These are phyloP conservation scores for Fulica atra DNA, from an alignment of 2,113 vertebrate genomes.

Conservation along the genomic window DNA sequence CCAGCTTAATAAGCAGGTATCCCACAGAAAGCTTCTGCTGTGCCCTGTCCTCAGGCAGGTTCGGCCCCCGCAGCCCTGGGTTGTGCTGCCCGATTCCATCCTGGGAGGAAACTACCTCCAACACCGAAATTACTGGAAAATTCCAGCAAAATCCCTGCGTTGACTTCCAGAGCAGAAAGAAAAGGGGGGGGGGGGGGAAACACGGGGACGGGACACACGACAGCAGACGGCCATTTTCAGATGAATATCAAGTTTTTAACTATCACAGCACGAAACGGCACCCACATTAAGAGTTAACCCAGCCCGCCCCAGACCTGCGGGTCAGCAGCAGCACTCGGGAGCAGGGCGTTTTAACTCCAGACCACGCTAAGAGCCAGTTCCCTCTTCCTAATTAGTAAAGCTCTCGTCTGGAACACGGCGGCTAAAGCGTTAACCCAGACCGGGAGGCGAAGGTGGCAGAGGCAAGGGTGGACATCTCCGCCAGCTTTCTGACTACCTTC, in stretches of 20 bases:
- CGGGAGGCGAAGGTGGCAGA: not conserved
- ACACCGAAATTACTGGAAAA: constrained; percentile 13
- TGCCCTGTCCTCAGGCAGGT: not conserved
- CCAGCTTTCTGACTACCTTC: not conserved
- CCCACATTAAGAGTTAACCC: not conserved
- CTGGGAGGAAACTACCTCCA: not conserved
- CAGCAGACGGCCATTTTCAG: constrained; percentile 19
- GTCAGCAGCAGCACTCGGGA: not conserved
- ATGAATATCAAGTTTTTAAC: not conserved
- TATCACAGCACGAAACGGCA: not conserved
- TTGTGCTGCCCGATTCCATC: not conserved
- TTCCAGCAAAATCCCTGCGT: not conserved
- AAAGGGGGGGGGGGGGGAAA: no score
- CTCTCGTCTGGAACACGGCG: not conserved
- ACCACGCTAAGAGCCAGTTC: not conserved
- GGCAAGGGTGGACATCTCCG: not conserved
- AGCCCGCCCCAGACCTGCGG: not conserved
- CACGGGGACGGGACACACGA: no score
- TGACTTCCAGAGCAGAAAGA: not conserved
- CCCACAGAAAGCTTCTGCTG: not conserved
- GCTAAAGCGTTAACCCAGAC: not conserved
- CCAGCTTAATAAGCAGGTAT: not conserved
- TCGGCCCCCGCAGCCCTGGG: not conserved
- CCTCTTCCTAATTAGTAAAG: not conserved
- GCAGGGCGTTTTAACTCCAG: not conserved